These are phyloP conservation scores for Lithobates pipiens DNA, from an alignment of 2,797 vertebrate genomes.

Conservation along the genomic window DNA sequence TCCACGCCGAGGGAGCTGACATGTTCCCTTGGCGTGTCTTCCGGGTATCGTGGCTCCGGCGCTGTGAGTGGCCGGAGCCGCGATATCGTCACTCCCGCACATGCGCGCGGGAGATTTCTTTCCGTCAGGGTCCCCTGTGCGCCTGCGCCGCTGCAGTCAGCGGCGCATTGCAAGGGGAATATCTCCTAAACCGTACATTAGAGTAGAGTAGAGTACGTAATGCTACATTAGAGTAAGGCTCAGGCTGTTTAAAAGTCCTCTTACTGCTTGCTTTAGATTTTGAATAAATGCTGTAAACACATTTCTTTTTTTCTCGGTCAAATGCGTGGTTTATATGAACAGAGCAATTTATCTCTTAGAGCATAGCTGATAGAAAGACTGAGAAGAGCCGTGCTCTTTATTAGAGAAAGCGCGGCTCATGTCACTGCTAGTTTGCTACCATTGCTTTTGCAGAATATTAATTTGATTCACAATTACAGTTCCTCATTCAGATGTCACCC, in stretches of 20 bases:
- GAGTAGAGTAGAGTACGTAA: no score
- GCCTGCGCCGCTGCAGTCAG: no score
- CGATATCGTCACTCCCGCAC: no score
- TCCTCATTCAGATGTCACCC: neutral
- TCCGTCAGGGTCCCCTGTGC: no score
- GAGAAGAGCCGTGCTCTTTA: neutral
- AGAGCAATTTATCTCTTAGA: slow-evolving; percentile 10
- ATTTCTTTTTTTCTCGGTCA: neutral
- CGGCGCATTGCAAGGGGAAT: no score
- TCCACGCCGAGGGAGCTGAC: no score
- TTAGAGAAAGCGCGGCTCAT: slow-evolving; percentile 8
- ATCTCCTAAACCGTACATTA: no score
- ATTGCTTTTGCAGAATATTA: neutral
- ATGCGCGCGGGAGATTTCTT: no score
- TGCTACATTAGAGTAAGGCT: neutral
- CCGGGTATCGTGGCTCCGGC: no score
- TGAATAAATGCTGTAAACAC: neutral
- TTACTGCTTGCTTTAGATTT: neutral
- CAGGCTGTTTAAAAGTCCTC: neutral
- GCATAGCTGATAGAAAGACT: slow-evolving; percentile 15
- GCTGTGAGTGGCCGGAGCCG: no score
- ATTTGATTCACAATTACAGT: neutral
- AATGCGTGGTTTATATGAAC: neutral
- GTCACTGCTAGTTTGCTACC: slow-evolving; percentile 17
- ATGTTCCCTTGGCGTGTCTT: no score